Evolutionary conservation across 2,113 vertebrate species (phyloP).

Genomic region (Corapipo altera): DNA sequence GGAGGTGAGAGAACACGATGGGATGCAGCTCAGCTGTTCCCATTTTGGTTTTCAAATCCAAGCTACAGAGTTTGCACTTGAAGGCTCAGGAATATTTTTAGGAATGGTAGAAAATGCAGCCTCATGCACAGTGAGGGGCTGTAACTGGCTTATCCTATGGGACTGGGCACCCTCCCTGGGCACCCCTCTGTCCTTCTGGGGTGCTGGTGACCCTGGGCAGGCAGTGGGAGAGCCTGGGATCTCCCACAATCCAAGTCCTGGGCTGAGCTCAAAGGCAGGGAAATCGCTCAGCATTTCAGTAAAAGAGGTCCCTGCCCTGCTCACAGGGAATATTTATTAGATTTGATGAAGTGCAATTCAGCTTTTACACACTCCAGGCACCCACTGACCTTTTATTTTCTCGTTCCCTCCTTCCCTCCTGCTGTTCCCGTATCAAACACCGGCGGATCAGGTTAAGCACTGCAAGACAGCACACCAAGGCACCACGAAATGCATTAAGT

Average conservation of each 20-base stretch:
- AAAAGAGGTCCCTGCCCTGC: neutral
- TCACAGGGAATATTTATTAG: neutral
- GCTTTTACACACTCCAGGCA: neutral
- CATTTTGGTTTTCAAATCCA: slow-evolving; percentile 21
- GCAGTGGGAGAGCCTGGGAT: rapidly evolving
- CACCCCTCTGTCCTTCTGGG: neutral
- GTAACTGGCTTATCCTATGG: neutral
- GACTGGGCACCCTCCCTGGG: neutral
- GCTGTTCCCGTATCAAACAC: neutral
- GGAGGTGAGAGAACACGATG: slow-evolving; percentile 44
- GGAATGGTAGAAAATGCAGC: neutral
- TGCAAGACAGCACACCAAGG: neutral
- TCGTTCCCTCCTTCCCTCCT: neutral
- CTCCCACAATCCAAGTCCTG: neutral
- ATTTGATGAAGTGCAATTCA: slow-evolving; percentile 14
- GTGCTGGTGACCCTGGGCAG: neutral
- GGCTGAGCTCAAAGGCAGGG: neutral
- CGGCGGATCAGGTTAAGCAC: neutral
- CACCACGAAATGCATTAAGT: neutral
- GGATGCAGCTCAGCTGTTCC: slow-evolving; percentile 41
- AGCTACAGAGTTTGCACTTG: neutral
- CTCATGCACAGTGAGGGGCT: neutral
- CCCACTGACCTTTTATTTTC: slow-evolving; percentile 23
- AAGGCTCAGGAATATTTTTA: slow-evolving; percentile 22
- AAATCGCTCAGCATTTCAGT: neutral